Evolutionary conservation across 2,888 invertebrate genomes (phyloP).

Genomic region (Synanthedon myopaeformis): DNA sequence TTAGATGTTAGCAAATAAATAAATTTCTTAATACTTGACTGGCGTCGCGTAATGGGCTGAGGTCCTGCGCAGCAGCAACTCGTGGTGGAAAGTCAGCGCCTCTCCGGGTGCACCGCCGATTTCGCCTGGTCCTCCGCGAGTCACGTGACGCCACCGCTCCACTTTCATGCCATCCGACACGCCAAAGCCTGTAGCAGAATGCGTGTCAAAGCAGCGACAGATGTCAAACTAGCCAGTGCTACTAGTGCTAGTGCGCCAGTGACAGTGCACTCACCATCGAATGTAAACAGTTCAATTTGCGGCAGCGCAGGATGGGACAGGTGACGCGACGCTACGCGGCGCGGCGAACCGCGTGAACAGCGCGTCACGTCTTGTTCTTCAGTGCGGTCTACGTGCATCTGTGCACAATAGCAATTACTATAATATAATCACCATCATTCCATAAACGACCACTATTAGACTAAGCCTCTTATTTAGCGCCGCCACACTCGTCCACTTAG

Average conservation of each 20-base stretch:
- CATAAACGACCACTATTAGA: neutral
- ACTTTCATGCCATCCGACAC: constrained; percentile 14
- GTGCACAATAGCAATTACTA: neutral
- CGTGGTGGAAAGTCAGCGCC: constrained; percentile 37
- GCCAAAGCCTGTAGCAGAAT: constrained; percentile 22
- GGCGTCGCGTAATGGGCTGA: constrained; percentile 26
- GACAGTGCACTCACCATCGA: constrained; percentile 23
- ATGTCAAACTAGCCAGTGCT: too few species aligned
- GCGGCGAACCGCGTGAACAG: constrained; percentile 24
- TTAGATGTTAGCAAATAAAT: too few species aligned
- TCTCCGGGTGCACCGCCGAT: constrained; percentile 39
- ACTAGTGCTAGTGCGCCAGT: too few species aligned
- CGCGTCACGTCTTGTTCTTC: constrained; percentile 19
- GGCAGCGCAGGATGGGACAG: constrained; percentile 38
- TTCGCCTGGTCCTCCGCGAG: constrained; percentile 26
- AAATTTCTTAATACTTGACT: constrained; percentile 17
- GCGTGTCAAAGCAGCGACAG: too few species aligned
- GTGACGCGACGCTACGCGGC: constrained; percentile 17
- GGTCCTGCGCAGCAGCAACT: constrained; percentile 33
- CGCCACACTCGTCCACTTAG: neutral
- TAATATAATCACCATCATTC: too few species aligned
- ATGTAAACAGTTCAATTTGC: constrained; percentile 31
- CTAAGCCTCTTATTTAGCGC: neutral
- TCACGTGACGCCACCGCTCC: constrained; percentile 33
- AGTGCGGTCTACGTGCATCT: constrained; percentile 37